Evolutionary conservation across 2,797 vertebrate species (phyloP), one percentile per base, ranked within the genome.

Genomic region (Chaunax sp.): DNA sequence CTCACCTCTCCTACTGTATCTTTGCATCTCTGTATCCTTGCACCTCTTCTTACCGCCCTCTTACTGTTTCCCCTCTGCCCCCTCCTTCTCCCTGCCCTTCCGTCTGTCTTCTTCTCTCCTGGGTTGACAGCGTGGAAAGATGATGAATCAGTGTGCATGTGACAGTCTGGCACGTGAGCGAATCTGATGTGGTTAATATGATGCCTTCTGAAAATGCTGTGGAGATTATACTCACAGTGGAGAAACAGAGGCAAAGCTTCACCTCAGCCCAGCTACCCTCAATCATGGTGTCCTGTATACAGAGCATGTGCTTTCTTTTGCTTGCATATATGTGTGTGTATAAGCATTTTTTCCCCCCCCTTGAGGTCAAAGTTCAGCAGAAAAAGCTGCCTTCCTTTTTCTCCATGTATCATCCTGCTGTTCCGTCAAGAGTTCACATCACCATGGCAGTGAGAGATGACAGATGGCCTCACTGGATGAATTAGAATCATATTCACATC

Each of bases 91-190:
- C 20, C 38, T 19, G 2, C 64, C 41, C 40, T 15, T 68, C 72
- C 72, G 72, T 66, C 57, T 33, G 22, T 78, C 64, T 57, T 64
- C 43, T 43, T 54, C 54, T 82, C 57, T 65, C 59, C 60, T 47
- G 64, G 53, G 65, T 80, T 87, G 86, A 82, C 84, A 80, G 77
- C 64, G 78, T 81, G 75, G 70, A 83, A 83, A 76, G 74, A 55
- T 78, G 87, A 87, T 82, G 83, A 83, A 84, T 88, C 77, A 82
- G 80, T 85, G 75, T 56, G 66, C 76, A 78, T 80, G 79, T 81
- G 86, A 86, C 82, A 87, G 82, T 69, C 75, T 80, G 74, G 76
- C 78, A 60, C 82, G 81, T 80, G 77, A 89, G 75, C 67, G 84
- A 77, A 67, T 72, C 52, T 75, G 86, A 89, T 83, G 82, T 70